These are phyloP conservation scores for Eurytoma adleriae DNA, from an alignment of 2,888 invertebrate genomes.

Conservation along the genomic window DNA sequence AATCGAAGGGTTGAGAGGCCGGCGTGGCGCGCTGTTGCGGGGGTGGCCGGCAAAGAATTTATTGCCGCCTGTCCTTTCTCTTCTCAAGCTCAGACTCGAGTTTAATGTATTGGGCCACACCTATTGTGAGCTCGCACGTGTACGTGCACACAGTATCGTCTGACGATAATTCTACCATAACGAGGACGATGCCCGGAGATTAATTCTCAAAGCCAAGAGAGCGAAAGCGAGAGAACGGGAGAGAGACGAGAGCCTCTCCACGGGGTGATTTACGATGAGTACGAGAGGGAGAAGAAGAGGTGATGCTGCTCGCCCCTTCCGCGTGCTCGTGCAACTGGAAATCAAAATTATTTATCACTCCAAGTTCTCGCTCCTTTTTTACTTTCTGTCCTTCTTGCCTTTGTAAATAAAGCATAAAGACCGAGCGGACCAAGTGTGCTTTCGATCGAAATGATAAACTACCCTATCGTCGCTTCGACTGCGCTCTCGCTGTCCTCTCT, in stretches of 20 bases:
- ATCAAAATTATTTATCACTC: conserved; percentile 49
- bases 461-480: conserved; percentile 19
- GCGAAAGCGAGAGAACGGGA: background rate
- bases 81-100: conserved; percentile 32
- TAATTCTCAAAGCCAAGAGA: conserved; percentile 22
- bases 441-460: conserved; percentile 39
- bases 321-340: conserved; percentile 23
- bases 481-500: background rate
- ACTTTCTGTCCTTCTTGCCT: conserved; percentile 6
- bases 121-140: conserved; percentile 30
- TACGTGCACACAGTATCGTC: conserved; percentile 47
- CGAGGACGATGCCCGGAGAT: conserved; percentile 47
- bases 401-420: conserved; percentile 37
- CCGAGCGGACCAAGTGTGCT: conserved; percentile 11
- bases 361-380: background rate
- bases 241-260: background rate
- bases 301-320: background rate
- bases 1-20: conserved; percentile 5
- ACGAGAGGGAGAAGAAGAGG: background rate
- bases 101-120: conserved; percentile 27
- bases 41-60: conserved; percentile 41
- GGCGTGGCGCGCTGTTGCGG: background rate
- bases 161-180: conserved; percentile 49
- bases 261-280: conserved; percentile 27
- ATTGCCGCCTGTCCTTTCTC: conserved; percentile 45